Evolutionary conservation across 2,888 invertebrate genomes (phyloP).

Genomic region (Acrobasis repandana): DNA sequence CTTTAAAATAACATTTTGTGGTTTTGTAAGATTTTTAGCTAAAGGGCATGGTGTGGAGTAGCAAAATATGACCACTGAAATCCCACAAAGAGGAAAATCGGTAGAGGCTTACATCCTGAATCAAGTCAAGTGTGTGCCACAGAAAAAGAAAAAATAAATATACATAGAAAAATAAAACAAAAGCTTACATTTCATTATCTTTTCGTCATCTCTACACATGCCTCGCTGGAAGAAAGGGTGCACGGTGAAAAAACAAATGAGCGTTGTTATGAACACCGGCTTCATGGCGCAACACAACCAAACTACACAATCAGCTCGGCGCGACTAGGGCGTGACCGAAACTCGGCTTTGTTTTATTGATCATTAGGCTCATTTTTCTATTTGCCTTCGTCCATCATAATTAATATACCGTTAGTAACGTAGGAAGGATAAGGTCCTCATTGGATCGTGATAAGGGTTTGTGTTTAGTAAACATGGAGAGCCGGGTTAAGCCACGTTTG

Average conservation of each 20-base stretch:
- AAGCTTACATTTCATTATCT: constrained; percentile 69
- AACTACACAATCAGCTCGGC: constrained; percentile 34
- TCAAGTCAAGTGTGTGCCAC: neutral
- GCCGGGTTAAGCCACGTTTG: constrained; percentile 68
- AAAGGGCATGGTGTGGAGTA: no score
- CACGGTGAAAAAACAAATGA: constrained; percentile 41
- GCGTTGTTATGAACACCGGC: constrained; percentile 36
- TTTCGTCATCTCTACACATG: constrained; percentile 69
- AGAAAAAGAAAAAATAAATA: constrained; percentile 5
- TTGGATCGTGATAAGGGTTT: constrained; percentile 53
- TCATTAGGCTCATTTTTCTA: constrained; percentile 32
- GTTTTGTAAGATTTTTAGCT: constrained; percentile 15
- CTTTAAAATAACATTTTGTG: constrained; percentile 45
- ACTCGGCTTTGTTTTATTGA: constrained; percentile 30
- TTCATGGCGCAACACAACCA: constrained; percentile 40
- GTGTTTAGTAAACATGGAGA: constrained; percentile 71
- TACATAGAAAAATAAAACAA: neutral
- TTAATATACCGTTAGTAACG: constrained; percentile 38
- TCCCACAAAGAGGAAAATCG: no score
- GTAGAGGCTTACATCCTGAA: no score
- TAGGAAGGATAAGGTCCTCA: constrained; percentile 47
- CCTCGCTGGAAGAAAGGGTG: constrained; percentile 37
- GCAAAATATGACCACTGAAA: no score
- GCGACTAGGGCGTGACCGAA: constrained; percentile 35
- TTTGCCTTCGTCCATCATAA: constrained; percentile 30